Evolutionary conservation across 2,888 invertebrate species (phyloP).

Genomic region (Pristionchus fissidentatus): DNA sequence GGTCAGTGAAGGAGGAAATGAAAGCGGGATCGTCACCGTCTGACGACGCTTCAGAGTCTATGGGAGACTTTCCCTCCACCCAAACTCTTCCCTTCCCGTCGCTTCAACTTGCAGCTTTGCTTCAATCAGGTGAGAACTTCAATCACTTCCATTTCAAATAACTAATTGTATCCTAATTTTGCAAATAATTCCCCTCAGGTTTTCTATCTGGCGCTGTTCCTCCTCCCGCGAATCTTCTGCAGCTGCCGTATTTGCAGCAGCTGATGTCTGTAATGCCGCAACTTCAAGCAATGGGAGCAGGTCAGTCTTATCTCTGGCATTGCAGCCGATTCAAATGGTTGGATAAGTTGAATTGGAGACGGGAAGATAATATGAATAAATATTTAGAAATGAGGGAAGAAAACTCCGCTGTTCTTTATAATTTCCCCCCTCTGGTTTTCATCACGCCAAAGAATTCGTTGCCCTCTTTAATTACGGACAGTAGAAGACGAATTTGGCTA

Average conservation of each 20-base stretch:
- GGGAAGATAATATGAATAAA: too few species aligned
- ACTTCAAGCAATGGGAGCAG: background rate
- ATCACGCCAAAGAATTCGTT: too few species aligned
- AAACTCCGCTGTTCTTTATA: too few species aligned
- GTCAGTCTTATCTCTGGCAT: background rate
- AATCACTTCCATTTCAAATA: background rate
- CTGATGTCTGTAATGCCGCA: too few species aligned
- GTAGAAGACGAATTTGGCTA: too few species aligned
- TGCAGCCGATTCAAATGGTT: too few species aligned
- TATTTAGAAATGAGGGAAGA: too few species aligned
- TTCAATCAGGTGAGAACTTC: slow-evolving; percentile 21
- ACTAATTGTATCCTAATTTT: background rate
- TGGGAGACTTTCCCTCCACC: background rate
- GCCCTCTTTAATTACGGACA: too few species aligned
- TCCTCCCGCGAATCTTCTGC: background rate
- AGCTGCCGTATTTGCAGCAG: background rate
- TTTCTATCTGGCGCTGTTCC: background rate
- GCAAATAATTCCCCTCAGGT: too few species aligned
- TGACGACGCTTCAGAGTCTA: slow-evolving; percentile 3
- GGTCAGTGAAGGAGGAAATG: background rate
- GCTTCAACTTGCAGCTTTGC: background rate
- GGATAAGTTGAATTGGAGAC: too few species aligned
- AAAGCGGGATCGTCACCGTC: background rate
- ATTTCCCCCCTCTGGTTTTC: too few species aligned
- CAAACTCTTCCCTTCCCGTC: background rate